These are phyloP conservation scores for Stictonetta naevosa DNA, from an alignment of 2,113 vertebrate species.

Conservation along the genomic window DNA sequence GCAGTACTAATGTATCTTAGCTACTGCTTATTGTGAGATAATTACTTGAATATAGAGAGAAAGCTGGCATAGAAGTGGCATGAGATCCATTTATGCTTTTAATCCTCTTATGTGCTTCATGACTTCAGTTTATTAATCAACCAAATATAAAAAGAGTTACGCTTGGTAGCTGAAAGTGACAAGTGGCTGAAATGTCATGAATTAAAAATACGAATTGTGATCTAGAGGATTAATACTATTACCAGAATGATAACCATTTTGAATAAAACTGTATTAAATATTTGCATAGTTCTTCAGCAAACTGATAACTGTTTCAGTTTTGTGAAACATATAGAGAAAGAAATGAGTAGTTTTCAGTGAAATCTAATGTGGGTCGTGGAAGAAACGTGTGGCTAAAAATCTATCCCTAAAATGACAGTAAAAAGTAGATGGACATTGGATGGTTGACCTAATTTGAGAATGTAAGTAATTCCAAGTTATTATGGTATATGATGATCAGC, in stretches of 20 bases:
- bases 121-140: constrained; percentile 23
- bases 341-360: not conserved
- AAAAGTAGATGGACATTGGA: not conserved
- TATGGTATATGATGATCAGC: not conserved
- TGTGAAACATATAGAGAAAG: not conserved
- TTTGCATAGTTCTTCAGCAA: not conserved
- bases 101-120: constrained; percentile 17
- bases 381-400: not conserved
- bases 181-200: not conserved
- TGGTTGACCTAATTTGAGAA: not conserved
- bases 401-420: not conserved
- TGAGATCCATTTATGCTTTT: constrained; percentile 7
- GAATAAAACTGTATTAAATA: accelerated
- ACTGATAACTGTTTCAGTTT: not conserved
- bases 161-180: not conserved
- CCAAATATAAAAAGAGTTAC: not conserved
- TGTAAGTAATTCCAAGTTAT: not conserved
- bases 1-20: not conserved
- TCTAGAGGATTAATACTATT: not conserved
- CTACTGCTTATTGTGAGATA: not conserved
- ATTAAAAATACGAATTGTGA: not conserved
- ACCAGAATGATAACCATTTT: not conserved
- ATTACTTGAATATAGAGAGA: not conserved
- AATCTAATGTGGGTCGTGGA: not conserved
- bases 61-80: not conserved